Evolutionary conservation across 2,888 invertebrate genomes (phyloP), one percentile per base, ranked within the genome.

Genomic region (Trichopria drosophilae): DNA sequence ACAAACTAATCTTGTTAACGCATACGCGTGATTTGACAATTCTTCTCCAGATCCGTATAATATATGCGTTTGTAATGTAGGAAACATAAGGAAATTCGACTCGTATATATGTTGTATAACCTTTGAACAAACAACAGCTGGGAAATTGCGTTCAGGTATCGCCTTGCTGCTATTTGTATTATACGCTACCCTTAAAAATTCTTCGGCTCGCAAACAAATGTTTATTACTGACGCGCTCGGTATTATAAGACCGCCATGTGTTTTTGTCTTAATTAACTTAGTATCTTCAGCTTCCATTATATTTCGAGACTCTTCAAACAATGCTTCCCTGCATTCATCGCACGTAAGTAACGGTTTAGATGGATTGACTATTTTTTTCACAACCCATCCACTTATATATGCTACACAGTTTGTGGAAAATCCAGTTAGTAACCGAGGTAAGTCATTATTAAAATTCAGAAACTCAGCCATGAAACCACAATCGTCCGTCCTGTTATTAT

Each of bases 161-260:
- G n/a, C n/a, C n/a, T n/a, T n/a, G n/a, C n/a, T n/a, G n/a, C n/a
- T n/a, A 34, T 37, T 20, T 28, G 10, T 45, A 39, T 39, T 46
- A 20, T 37, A 6, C 7, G 22, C 41, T 36, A 28, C 31, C 2
- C 23, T 13, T 6, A 47, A 37, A 24, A 47, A 24, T 9, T 31
- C 4, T 47, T 51, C 43, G 9, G 40, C 5, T 9, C 19, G 19
- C 10, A 16, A 24, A 29, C 55, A 55, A 16, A 58, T 51, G 35
- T 24, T 22, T 4, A 52, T 22, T n/a, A 55, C 53, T 10, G 53
- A 58, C 23, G 26, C 2, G 15, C 55, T 58, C n/a, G n/a, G n/a
- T n/a, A n/a, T n/a, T n/a, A n/a, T n/a, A n/a, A n/a, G n/a, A n/a
- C n/a, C n/a, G n/a, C n/a, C n/a, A n/a, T n/a, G n/a, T n/a, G n/a